Conservation (phyloP, 1,140 invertebrate species). For the Achatina immaculata region DNA sequence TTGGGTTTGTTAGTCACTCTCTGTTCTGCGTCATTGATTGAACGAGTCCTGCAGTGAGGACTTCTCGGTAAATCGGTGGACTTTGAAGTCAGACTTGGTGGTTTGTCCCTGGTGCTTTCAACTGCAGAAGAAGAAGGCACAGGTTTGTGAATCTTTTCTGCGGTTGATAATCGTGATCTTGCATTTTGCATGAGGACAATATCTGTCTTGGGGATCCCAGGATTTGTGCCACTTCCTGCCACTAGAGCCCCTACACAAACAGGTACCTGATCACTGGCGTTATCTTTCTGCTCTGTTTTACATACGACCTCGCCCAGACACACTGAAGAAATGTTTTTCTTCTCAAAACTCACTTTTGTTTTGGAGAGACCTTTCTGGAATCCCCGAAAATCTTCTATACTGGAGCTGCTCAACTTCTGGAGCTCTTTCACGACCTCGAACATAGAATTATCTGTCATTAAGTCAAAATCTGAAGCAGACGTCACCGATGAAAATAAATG, state of each 20-base stretch:
- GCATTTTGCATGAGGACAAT: no score
- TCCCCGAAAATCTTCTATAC: background rate
- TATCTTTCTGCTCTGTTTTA: no score
- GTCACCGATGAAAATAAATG: no score
- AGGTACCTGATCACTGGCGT: no score
- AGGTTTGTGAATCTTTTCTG: no score
- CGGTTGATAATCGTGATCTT: no score
- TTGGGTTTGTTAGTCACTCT: background rate
- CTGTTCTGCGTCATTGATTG: background rate
- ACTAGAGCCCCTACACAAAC: no score
- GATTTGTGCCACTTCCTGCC: no score
- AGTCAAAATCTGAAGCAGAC: background rate
- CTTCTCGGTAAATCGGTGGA: background rate
- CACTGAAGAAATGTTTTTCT: background rate
- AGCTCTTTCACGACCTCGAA: background rate
- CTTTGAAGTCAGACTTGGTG: background rate
- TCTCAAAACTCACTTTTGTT: background rate
- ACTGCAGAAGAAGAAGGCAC: no score
- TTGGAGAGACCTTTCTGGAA: background rate
- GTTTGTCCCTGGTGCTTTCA: no score
- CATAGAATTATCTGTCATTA: background rate
- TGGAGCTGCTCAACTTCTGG: background rate
- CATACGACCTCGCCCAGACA: background rate
- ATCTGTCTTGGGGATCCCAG: no score
- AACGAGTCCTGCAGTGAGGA: background rate